These are phyloP conservation scores for Sander vitreus DNA, from an alignment of 2,113 vertebrate species.

Conservation along the genomic window DNA sequence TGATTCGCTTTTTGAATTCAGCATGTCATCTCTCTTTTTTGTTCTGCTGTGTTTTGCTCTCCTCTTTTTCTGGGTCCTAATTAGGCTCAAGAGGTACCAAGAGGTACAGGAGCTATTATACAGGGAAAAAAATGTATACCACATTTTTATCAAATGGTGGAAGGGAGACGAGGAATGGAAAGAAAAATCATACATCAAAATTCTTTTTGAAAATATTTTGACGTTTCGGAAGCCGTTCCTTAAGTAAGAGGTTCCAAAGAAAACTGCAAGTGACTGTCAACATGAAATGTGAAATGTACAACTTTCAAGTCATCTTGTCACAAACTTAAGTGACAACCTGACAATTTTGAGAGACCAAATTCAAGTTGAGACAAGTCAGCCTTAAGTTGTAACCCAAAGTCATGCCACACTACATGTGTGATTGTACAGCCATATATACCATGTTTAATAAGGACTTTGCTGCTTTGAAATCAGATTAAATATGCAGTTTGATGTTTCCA, in stretches of 20 bases:
- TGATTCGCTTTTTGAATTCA: conserved; percentile 60
- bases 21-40: conserved; percentile 49
- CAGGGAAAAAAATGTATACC: background rate
- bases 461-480: conserved; percentile 26
- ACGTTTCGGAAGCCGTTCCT: conserved; percentile 27
- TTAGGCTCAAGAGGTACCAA: conserved; percentile 70
- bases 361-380: conserved; percentile 24
- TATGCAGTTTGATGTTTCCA: conserved; percentile 18
- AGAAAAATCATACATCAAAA: conserved; percentile 33
- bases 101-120: conserved; percentile 44
- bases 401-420: background rate
- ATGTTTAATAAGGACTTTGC: conserved; percentile 10
- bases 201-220: conserved; percentile 44
- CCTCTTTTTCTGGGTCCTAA: conserved; percentile 70
- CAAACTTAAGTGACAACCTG: conserved; percentile 50
- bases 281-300: conserved; percentile 50
- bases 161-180: background rate
- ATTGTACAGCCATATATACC: background rate
- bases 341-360: conserved; percentile 31
- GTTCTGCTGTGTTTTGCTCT: conserved; percentile 44
- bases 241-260: conserved; percentile 42
- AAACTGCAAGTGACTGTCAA: conserved; percentile 44
- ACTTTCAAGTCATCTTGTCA: conserved; percentile 63
- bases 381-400: background rate
- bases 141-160: conserved; percentile 1